Conservation (phyloP, 1,140 invertebrate genomes). For the Limonius californicus region DNA sequence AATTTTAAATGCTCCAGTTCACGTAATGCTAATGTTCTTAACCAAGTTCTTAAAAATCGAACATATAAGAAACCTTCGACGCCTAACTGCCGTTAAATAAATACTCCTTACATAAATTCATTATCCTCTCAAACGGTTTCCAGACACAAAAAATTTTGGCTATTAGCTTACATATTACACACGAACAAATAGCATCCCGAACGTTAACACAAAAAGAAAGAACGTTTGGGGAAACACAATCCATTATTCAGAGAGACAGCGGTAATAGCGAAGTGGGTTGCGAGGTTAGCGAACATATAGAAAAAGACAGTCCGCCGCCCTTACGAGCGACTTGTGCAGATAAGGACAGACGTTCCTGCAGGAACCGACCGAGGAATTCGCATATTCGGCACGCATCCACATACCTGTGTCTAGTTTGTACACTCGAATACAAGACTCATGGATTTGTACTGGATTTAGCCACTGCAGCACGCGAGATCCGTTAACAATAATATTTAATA, state of each 20-base stretch:
- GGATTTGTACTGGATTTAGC: no score
- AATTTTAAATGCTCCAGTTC: no score
- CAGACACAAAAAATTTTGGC: neutral
- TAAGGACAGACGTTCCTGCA: neutral
- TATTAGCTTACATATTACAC: neutral
- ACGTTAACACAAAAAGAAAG: constrained; percentile 23
- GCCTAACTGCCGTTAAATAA: neutral
- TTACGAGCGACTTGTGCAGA: neutral
- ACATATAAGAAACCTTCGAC: no score
- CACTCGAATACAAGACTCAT: no score
- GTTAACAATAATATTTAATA: no score
- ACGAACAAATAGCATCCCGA: constrained; percentile 24
- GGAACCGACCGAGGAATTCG: neutral
- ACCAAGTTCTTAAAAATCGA: no score
- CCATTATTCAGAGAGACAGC: constrained; percentile 31
- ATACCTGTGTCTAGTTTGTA: neutral
- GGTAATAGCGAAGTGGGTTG: constrained; percentile 23
- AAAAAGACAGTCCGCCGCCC: neutral
- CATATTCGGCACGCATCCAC: constrained; percentile 5
- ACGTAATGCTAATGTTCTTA: no score
- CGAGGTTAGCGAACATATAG: constrained; percentile 1
- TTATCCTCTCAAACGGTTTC: neutral
- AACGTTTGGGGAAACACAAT: constrained; percentile 30
- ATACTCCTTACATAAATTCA: neutral
- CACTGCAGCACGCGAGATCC: no score